Base-by-base conservation (phyloP, 2,888 invertebrate genomes). In the Sericinus montela region DNA sequence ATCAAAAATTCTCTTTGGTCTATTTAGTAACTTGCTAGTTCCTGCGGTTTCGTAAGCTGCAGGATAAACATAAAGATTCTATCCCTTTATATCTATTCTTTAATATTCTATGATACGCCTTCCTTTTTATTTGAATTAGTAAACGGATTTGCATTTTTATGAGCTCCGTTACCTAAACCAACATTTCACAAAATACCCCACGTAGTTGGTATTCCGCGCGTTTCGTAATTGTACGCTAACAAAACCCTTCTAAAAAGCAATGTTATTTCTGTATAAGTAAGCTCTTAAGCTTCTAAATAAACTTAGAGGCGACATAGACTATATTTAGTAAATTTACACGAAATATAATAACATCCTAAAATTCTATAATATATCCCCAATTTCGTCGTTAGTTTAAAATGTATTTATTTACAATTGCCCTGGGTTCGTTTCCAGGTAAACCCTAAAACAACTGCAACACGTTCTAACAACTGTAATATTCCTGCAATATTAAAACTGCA, bases 151-250 rank as follows among this genome's bases (percentile, higher is more conserved):
- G 36, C 47, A 41, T 47, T 41, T 47, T 41, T 41, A 41, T 47
- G 25, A 29, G 29, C 39, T 35, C 25, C 28, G 38, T 46, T 34
- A 48, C 37, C 32, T 23, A 43, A 40, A 45, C 10, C 11, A 42
- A 42, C 37, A 30, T 37, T 37, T 11, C 9, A 14, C 34, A 44
- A 45, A 30, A 45, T 30, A 23, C 10, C n/a, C 35, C 41, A 37
- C 8, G 35, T 49, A 53, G 56, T 78, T 69, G 67, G 65, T 72
- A 75, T 73, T 70, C 71, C 55, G 15, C 41, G 11, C 40, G 45
- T 49, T 34, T 53, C 51, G 51, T 51, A 46, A 37, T 28, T 19
- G 15, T 30, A 28, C 35, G 35, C 28, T 3, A 40, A 40, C 15
- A 23, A 30, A 41, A 37, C 32, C 30, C 19, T 37, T 32, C 25